Evolutionary conservation across 2,797 vertebrate genomes (phyloP).

Genomic region (Anguilla anguilla): DNA sequence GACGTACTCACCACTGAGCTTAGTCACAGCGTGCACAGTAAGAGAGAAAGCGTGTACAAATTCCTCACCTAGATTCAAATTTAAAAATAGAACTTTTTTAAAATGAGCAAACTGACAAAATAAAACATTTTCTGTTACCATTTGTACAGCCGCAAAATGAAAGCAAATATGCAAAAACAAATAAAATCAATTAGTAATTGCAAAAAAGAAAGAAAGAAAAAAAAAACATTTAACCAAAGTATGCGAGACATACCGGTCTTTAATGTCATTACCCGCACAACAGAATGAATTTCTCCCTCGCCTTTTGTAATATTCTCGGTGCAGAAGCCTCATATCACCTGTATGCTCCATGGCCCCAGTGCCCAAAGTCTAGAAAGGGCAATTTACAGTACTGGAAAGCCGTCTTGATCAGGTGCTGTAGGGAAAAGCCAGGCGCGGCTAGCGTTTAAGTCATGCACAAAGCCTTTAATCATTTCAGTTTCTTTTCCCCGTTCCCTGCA

Average conservation of each 20-base stretch:
- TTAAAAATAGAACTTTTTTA: neutral
- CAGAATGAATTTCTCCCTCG: neutral
- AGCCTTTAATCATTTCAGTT: conserved; percentile 11
- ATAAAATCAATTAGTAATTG: neutral
- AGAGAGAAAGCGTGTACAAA: neutral
- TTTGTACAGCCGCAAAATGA: neutral
- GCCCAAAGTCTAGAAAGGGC: neutral
- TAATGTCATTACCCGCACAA: neutral
- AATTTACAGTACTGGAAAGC: neutral
- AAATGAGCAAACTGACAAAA: neutral
- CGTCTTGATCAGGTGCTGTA: neutral
- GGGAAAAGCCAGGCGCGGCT: neutral
- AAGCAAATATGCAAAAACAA: neutral
- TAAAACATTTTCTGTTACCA: neutral
- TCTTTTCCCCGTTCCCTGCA: neutral
- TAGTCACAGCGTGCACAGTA: neutral
- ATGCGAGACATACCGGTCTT: neutral
- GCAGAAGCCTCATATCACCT: neutral
- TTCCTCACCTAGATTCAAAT: neutral
- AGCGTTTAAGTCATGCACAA: neutral
- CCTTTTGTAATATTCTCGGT: neutral
- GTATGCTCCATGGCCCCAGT: neutral
- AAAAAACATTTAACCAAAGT: neutral
- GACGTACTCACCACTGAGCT: neutral
- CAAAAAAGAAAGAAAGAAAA: neutral